Evolutionary conservation across 2,888 invertebrate species (phyloP).

Genomic region (Campopleginae sp.): DNA sequence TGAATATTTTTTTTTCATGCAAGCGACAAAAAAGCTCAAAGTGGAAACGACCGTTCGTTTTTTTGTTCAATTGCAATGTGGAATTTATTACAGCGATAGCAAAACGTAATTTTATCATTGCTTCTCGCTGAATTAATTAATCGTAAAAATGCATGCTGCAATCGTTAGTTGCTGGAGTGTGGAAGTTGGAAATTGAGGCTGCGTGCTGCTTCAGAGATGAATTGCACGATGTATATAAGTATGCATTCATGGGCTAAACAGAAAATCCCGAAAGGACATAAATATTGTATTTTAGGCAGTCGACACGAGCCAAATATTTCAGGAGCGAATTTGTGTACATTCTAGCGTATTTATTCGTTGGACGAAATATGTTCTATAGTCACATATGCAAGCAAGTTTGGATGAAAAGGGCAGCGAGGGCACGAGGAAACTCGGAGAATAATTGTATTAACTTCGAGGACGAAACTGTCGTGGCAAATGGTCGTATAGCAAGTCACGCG

Average conservation of each 20-base stretch:
- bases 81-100: constrained; percentile 10
- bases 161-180: not conserved
- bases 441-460: constrained; percentile 73
- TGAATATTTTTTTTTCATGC: not conserved
- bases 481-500: constrained; percentile 53
- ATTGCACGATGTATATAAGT: not conserved
- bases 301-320: constrained; percentile 63
- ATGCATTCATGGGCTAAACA: not conserved
- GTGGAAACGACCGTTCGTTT: not conserved
- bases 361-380: not conserved
- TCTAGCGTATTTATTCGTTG: constrained; percentile 30
- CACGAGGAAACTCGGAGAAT: constrained; percentile 67
- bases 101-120: constrained; percentile 29
- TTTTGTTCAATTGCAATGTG: not conserved
- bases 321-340: constrained; percentile 50
- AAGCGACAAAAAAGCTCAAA: not conserved
- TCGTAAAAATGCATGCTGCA: constrained; percentile 31
- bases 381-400: constrained; percentile 29
- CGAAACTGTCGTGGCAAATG: constrained; percentile 68
- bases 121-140: constrained; percentile 33
- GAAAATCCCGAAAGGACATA: not conserved
- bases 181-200: not conserved
- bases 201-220: not conserved
- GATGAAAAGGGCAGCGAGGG: constrained; percentile 25
- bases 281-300: constrained; percentile 39